phyloP scores from a whole-genome alignment of 2,113 vertebrate genomes.

The Gobius niger region DNA sequence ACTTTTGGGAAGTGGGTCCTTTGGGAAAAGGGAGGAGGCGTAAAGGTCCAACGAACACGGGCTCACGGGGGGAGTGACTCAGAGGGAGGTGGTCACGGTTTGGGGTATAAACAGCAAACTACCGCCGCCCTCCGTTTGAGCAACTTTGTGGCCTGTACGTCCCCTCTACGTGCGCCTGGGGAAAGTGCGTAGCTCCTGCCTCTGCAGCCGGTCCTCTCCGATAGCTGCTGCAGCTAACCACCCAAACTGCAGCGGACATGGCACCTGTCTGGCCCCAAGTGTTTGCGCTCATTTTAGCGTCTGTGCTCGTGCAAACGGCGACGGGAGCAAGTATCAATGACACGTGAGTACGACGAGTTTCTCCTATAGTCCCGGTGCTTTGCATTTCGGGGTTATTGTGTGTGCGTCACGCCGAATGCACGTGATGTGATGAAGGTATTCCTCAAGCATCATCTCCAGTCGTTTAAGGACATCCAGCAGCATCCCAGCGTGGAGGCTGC shows the following conservation, averaged over 20 bases:
- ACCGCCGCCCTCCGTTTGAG: not conserved
- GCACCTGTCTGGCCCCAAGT: slow-evolving; percentile 31
- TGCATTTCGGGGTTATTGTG: not conserved
- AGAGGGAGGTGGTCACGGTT: slow-evolving; percentile 22
- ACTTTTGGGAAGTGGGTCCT: slow-evolving; percentile 40
- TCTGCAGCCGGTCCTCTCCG: slow-evolving; percentile 12
- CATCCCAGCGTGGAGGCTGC: not conserved
- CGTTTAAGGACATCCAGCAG: not conserved
- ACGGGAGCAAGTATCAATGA: slow-evolving; percentile 40
- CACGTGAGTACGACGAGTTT: slow-evolving; percentile 46
- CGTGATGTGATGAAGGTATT: not conserved
- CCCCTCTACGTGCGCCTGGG: not conserved
- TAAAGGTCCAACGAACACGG: slow-evolving; percentile 35
- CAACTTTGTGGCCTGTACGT: slow-evolving; percentile 21
- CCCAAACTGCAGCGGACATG: slow-evolving; percentile 41
- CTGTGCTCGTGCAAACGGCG: slow-evolving; percentile 30
- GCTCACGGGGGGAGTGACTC: slow-evolving; percentile 50
- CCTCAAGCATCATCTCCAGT: not conserved
- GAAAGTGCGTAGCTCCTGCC: slow-evolving; percentile 23
- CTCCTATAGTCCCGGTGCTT: not conserved
- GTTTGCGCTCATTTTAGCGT: slow-evolving; percentile 12
- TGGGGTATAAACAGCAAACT: slow-evolving; percentile 38
- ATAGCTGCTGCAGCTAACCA: slow-evolving; percentile 1
- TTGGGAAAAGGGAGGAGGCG: slow-evolving; percentile 53
- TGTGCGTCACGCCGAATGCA: slow-evolving; percentile 11